A percentile compares a stretch with the other conserved stretches of the same genome.
phyloP scores from a whole-genome alignment of 2,888 invertebrate genomes.

The Callyntrura guangdongensis region DNA sequence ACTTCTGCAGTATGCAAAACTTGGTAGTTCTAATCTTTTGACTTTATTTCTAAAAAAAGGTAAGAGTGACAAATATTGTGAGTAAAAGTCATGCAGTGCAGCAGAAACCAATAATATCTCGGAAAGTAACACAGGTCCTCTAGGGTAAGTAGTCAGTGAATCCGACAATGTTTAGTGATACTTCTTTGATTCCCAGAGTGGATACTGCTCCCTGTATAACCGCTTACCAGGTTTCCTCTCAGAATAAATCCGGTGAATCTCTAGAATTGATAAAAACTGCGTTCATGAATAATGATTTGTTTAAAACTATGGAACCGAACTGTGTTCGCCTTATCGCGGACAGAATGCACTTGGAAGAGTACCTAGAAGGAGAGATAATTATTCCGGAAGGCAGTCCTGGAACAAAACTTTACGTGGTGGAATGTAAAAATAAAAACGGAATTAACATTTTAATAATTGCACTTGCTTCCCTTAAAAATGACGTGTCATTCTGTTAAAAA shows the following conservation, averaged over 20 bases:
- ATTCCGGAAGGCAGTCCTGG: neutral
- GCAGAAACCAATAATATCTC: too few relatives aligned
- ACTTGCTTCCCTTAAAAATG: neutral
- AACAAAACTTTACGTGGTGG: constrained; percentile 23
- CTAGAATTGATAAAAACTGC: constrained; percentile 17
- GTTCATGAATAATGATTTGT: neutral
- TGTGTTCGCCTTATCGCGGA: constrained; percentile 19
- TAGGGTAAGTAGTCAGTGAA: too few relatives aligned
- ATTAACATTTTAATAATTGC: neutral
- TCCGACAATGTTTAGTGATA: too few relatives aligned
- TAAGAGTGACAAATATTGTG: too few relatives aligned
- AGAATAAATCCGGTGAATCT: neutral
- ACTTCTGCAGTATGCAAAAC: too few relatives aligned
- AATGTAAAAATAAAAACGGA: neutral
- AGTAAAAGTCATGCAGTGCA: too few relatives aligned
- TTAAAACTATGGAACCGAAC: constrained; percentile 2
- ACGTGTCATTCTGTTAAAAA: neutral
- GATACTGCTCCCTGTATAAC: too few relatives aligned
- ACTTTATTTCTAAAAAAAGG: too few relatives aligned
- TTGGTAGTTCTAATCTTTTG: too few relatives aligned
- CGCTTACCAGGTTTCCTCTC: neutral
- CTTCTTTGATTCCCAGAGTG: too few relatives aligned
- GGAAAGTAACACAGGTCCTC: too few relatives aligned
- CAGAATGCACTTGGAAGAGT: constrained; percentile 17
- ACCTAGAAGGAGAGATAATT: neutral